These are phyloP conservation scores for Galaxea fascicularis DNA, from an alignment of 92 coral and sea anemone genomes.

Conservation along the genomic window DNA sequence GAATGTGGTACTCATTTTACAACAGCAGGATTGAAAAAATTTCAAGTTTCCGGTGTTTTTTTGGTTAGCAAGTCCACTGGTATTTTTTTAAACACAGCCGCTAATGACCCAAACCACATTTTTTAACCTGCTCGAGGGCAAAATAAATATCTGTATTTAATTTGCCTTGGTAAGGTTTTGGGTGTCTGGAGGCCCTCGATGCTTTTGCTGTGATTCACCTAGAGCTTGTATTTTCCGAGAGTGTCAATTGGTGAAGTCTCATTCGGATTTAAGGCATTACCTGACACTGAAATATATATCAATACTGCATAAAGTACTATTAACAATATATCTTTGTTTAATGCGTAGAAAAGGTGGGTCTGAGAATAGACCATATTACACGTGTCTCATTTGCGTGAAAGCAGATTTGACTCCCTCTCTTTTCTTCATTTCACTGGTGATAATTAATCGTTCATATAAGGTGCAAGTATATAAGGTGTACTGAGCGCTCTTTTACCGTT, in stretches of 20 bases:
- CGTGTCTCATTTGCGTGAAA: slow-evolving; percentile 18
- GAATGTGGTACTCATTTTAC: not conserved
- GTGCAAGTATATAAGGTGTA: not conserved
- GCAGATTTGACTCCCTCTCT: not conserved
- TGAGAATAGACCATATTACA: slow-evolving; percentile 15
- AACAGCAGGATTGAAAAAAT: not conserved
- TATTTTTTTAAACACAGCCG: not conserved
- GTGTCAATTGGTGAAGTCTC: not conserved
- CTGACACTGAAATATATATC: not conserved
- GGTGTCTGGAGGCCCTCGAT: slow-evolving; percentile 20
- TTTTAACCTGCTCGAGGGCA: slow-evolving; percentile 23
- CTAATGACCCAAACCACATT: slow-evolving; percentile 16
- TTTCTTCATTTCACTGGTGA: not conserved
- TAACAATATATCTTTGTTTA: too few relatives aligned
- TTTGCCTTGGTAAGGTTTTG: slow-evolving; percentile 17
- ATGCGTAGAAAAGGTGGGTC: not conserved
- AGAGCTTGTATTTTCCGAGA: not conserved
- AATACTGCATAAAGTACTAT: not conserved
- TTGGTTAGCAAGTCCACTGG: not conserved
- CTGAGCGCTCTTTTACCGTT: not conserved
- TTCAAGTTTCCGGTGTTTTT: slow-evolving; percentile 27
- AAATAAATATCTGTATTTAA: slow-evolving; percentile 27
- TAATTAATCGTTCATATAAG: not conserved
- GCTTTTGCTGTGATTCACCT: slow-evolving; percentile 19
- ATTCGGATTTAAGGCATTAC: not conserved